Base-by-base conservation (phyloP, 2,797 vertebrate genomes). In the Bryconaethiops microstoma region DNA sequence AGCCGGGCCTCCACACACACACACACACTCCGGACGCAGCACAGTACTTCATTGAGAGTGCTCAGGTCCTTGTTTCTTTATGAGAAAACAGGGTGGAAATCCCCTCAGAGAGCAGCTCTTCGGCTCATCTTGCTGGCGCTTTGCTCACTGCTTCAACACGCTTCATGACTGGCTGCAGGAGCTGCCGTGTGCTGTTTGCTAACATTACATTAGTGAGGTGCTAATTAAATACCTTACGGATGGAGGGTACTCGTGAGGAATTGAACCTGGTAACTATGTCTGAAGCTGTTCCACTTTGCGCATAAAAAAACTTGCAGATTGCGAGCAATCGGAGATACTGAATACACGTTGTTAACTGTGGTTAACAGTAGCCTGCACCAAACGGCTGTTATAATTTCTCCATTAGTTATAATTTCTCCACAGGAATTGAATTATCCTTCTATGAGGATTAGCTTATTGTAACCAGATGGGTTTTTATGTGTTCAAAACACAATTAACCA, bases 71-170 rank as follows among this genome's bases (percentile, higher is more conserved):
- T 71, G 48, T 23, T 76, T 76, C 68, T 81, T 86, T 69, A 65
- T 81, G 73, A 67, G 67, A 74, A 82, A 77, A 81, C 29, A 1
- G 75, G 52, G 52, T 86, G 81, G 81, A 87, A 87, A 82, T 85
- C 77, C 83, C 82, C 83, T 74, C 64, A 12, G 73, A 83, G 79
- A 77, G 70, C 64, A 39, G 59, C 79, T 80, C 59, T 77, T 81
- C 79, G 77, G 79, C 69, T 83, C 77, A 70, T 79, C 77, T 77
- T 45, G 13, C 76, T 81, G 76, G 77, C 77, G 23, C 39, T 74
- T 62, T 62, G 62, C 54, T 79, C 17, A 42, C 62, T 39, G 67
- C 81, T 74, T 60, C 62, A 70, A 68, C 81, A 71, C 5, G 12
- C 65, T 74, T 73, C 60, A 40, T 67, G 81, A 42, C 76, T 71